Evolutionary conservation across 2,113 vertebrate species (phyloP).

Genomic region (Desmodus rotundus): DNA sequence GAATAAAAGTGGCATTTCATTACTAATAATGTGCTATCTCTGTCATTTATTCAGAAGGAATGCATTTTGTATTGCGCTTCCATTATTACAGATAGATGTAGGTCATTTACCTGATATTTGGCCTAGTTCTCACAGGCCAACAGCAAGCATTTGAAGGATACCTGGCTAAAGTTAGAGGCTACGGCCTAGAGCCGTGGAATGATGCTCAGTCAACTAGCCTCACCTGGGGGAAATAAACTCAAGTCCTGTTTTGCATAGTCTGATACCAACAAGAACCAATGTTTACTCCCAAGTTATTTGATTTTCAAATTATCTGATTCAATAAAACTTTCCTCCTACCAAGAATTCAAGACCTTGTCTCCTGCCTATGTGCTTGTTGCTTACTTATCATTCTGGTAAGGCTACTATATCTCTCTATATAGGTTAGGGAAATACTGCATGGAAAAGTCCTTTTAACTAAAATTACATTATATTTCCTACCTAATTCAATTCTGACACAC

Average conservation of each 20-base stretch:
- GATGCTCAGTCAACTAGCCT: neutral
- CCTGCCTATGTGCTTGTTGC: neutral
- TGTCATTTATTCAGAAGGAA: neutral
- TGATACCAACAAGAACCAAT: neutral
- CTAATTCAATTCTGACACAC: neutral
- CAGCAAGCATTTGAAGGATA: neutral
- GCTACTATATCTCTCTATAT: neutral
- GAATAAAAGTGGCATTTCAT: neutral
- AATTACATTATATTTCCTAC: neutral
- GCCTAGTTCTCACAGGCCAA: neutral
- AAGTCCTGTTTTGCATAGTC: neutral
- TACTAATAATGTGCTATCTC: neutral
- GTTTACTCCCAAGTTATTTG: neutral
- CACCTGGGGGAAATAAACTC: neutral
- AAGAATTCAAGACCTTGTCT: slow-evolving; percentile 5
- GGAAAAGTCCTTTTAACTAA: slow-evolving; percentile 1
- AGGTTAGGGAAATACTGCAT: neutral
- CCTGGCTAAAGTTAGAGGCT: neutral
- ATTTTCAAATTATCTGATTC: neutral
- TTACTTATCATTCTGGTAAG: neutral
- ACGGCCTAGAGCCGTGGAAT: neutral
- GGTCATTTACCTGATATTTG: neutral
- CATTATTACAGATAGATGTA: neutral
- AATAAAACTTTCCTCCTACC: neutral
- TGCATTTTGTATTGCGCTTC: neutral